A percentile compares a stretch with the other conserved stretches of the same genome.
phyloP scores from a whole-genome alignment of 2,888 invertebrate genomes.

The Noctua pronuba region DNA sequence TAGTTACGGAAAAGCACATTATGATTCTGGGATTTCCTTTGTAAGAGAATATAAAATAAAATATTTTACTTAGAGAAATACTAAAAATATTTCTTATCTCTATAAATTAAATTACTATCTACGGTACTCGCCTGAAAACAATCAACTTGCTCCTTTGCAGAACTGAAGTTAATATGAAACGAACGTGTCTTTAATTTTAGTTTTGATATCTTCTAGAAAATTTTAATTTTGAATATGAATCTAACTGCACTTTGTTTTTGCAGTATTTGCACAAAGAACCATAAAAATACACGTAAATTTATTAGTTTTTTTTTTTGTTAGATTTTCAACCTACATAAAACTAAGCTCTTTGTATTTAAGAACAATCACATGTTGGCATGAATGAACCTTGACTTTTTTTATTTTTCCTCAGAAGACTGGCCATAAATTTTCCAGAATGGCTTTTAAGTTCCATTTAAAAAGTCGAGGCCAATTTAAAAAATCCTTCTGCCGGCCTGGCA shows the following conservation, averaged over 20 bases:
- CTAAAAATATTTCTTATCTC: conserved; percentile 12
- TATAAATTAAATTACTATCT: conserved; percentile 14
- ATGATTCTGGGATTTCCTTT: background rate
- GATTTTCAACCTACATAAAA: too few relatives aligned
- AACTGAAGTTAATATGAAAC: background rate
- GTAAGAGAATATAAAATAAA: conserved; percentile 4
- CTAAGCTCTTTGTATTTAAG: too few relatives aligned
- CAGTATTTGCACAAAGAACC: background rate
- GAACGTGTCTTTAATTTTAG: background rate
- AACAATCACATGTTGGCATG: background rate
- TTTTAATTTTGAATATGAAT: conserved; percentile 12
- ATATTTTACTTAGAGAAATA: conserved; percentile 12
- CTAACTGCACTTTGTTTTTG: background rate
- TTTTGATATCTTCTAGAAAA: conserved; percentile 13
- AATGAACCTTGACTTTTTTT: background rate
- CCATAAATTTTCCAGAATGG: conserved; percentile 35
- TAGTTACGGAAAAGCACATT: conserved; percentile 2
- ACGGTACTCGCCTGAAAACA: conserved; percentile 7
- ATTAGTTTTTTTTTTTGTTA: too few relatives aligned
- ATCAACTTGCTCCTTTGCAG: background rate
- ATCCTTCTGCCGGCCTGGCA: conserved; percentile 28
- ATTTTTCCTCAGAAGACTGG: conserved; percentile 14
- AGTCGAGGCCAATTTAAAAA: conserved; percentile 54
- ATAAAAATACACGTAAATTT: too few relatives aligned
- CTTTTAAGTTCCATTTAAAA: conserved; percentile 53